Evolutionary conservation across 2,113 vertebrate species (phyloP).

Genomic region (Phycodurus eques): DNA sequence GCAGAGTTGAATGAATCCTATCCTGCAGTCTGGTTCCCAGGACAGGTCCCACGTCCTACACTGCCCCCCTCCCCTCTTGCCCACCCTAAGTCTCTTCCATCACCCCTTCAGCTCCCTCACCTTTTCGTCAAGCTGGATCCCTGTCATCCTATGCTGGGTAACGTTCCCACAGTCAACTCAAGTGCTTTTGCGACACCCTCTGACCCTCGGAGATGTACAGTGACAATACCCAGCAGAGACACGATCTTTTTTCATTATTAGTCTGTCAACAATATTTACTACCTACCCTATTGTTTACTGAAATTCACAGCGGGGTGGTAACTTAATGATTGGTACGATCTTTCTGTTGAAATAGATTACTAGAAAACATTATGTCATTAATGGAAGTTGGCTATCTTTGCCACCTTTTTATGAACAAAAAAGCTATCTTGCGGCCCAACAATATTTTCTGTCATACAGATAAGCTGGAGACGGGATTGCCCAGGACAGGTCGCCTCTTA

Average conservation of each 20-base stretch:
- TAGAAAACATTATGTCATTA: neutral
- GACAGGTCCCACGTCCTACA: slow-evolving; percentile 90
- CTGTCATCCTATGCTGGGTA: slow-evolving; percentile 45
- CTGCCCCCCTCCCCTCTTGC: slow-evolving; percentile 79
- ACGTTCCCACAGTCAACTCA: slow-evolving; percentile 65
- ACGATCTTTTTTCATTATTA: slow-evolving; percentile 45
- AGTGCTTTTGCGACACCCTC: slow-evolving; percentile 25
- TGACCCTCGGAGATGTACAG: slow-evolving; percentile 34
- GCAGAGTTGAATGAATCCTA: slow-evolving; percentile 98
- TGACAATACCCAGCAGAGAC: slow-evolving; percentile 19
- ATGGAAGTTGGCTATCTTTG: neutral
- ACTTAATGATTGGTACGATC: slow-evolving; percentile 2
- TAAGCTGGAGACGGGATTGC: too few species aligned
- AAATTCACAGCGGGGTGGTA: slow-evolving; percentile 8
- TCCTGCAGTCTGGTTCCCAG: slow-evolving; percentile 99
- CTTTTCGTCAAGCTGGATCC: slow-evolving; percentile 44
- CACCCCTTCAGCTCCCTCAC: slow-evolving; percentile 71
- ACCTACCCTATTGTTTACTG: neutral
- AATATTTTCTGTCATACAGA: too few species aligned
- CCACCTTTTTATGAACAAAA: neutral
- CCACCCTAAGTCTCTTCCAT: slow-evolving; percentile 80
- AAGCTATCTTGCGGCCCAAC: fast-evolving
- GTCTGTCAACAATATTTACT: slow-evolving; percentile 44
- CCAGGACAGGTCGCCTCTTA: too few species aligned
- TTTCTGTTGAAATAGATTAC: neutral